These are phyloP conservation scores for Ophiodon elongatus DNA, from an alignment of 2,113 vertebrate species.

Conservation along the genomic window DNA sequence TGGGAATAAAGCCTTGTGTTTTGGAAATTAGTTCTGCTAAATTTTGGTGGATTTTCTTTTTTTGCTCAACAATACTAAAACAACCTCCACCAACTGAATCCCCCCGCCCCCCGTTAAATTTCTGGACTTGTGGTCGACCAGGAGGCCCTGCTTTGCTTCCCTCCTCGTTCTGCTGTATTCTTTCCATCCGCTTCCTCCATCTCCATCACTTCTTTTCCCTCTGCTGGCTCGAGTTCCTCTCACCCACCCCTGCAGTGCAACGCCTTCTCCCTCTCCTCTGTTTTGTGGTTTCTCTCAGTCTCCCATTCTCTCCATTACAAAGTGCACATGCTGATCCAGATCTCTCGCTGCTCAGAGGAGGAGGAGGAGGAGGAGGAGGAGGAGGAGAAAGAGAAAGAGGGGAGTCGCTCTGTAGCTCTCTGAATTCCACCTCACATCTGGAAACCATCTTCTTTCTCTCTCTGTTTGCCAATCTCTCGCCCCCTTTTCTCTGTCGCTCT, in stretches of 20 bases:
- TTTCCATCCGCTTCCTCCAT: conserved; percentile 53
- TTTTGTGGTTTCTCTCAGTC: conserved; percentile 50
- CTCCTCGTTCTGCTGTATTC: conserved; percentile 37
- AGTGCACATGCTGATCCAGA: conserved; percentile 40
- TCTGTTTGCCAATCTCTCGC: conserved; percentile 37
- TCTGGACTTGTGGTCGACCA: conserved; percentile 48
- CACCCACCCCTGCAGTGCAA: conserved; percentile 59
- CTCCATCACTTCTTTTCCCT: conserved; percentile 46
- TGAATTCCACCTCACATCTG: conserved; percentile 86
- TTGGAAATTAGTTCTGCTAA: neutral
- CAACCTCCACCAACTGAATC: conserved; percentile 11
- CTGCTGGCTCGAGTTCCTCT: conserved; percentile 56
- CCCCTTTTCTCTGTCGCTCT: conserved; percentile 44
- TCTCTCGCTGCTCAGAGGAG: conserved; percentile 32
- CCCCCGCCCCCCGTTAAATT: conserved; percentile 14
- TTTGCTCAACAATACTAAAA: neutral
- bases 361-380: neutral
- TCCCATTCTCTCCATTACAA: conserved; percentile 53
- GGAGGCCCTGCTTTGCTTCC: conserved; percentile 52
- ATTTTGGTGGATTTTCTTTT: neutral
- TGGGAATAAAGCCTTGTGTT: neutral
- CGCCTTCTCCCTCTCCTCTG: conserved; percentile 54
- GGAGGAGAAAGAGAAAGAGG: neutral
- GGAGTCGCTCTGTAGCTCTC: conserved; percentile 62
- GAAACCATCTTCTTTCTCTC: conserved; percentile 80